A percentile compares a stretch with the other conserved stretches of the same genome.
phyloP scores from a whole-genome alignment of 2,113 vertebrate genomes.

The Symphodus melops region DNA sequence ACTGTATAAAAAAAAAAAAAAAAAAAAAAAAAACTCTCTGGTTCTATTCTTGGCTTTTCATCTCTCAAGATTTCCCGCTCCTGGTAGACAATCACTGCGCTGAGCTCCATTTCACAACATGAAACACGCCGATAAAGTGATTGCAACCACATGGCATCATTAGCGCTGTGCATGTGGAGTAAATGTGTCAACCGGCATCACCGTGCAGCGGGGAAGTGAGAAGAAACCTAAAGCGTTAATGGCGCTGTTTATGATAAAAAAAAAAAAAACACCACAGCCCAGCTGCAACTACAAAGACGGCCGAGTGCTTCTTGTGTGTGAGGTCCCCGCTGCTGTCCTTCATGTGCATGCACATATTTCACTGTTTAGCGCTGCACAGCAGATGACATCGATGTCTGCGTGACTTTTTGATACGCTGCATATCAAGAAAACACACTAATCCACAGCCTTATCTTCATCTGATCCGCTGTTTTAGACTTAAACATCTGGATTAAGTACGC shows the following conservation, averaged over 20 bases:
- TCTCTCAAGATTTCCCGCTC: background rate
- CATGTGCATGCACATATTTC: constrained; percentile 43
- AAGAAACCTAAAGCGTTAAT: constrained; percentile 75
- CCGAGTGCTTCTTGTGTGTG: constrained; percentile 66
- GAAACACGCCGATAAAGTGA: constrained; percentile 74
- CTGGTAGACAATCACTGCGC: constrained; percentile 33
- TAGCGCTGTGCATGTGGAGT: constrained; percentile 73
- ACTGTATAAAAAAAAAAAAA: background rate
- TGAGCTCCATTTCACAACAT: constrained; percentile 66
- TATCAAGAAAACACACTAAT: constrained; percentile 6
- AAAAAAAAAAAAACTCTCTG: background rate
- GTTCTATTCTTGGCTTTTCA: background rate
- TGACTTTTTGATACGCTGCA: constrained; percentile 32
- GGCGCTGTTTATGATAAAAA: constrained; percentile 71
- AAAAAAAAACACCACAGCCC: constrained; percentile 57
- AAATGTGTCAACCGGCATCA: constrained; percentile 74
- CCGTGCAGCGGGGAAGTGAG: constrained; percentile 34
- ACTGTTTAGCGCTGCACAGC: constrained; percentile 68
- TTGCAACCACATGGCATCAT: constrained; percentile 77
- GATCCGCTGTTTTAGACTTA: background rate
- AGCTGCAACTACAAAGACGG: constrained; percentile 68
- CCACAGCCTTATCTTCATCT: background rate
- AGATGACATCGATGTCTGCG: constrained; percentile 70
- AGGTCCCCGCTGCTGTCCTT: constrained; percentile 64
- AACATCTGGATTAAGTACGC: no score